Conservation (phyloP, 2,113 vertebrate species). For the Bombycilla garrulus region DNA sequence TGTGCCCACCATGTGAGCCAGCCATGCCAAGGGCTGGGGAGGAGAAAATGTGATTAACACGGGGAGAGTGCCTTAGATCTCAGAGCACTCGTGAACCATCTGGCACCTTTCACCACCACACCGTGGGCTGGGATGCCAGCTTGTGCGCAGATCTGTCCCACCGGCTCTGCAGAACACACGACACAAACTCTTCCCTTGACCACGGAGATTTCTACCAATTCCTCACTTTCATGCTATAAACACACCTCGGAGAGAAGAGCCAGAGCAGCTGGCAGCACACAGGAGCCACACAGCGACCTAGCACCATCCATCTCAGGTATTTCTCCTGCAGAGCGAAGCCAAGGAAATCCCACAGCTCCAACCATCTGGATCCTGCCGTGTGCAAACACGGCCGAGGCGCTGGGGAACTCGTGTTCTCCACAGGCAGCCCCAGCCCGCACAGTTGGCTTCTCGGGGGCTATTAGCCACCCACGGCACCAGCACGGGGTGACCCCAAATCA, state of each 20-base stretch:
- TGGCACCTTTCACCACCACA: accelerated
- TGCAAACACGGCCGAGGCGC: background rate
- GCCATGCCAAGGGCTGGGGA: background rate
- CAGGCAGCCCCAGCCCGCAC: background rate
- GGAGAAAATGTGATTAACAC: background rate
- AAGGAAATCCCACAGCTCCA: constrained; percentile 8
- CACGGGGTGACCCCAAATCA: background rate
- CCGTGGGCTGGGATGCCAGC: background rate
- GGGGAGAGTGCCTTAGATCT: background rate
- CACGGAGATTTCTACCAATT: background rate
- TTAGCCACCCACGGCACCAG: background rate
- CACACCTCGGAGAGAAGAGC: background rate
- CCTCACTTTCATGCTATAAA: background rate
- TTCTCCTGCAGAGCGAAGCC: background rate
- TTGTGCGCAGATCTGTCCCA: background rate
- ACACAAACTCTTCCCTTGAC: background rate
- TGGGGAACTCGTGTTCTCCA: background rate
- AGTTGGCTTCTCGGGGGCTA: background rate
- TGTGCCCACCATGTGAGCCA: accelerated
- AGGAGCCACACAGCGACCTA: background rate
- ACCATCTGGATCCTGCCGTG: constrained; percentile 20
- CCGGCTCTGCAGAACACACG: accelerated
- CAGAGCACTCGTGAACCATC: background rate
- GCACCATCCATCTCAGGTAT: background rate
- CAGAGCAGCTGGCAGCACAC: background rate